These are phyloP conservation scores for Urocolius indicus DNA, from an alignment of 2,113 vertebrate species.

Conservation along the genomic window DNA sequence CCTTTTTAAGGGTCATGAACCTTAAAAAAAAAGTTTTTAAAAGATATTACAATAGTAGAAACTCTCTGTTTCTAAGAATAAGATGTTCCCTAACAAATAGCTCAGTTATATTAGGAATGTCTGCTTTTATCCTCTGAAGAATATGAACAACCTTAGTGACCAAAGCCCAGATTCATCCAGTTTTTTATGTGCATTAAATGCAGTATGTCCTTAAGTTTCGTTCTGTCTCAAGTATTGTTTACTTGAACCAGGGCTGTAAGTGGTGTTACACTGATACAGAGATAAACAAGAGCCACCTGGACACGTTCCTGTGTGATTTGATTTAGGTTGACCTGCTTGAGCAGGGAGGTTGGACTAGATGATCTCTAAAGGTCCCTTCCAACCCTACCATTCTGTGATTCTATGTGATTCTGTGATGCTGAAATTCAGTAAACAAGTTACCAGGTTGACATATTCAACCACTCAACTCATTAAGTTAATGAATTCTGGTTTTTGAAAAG, in stretches of 20 bases:
- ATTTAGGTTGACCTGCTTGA: too few relatives aligned
- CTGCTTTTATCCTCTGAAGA: background rate
- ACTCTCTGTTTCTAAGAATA: conserved; percentile 21
- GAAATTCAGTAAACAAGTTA: background rate
- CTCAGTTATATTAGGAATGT: background rate
- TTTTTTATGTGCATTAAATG: background rate
- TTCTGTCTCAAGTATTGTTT: background rate
- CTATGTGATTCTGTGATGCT: background rate
- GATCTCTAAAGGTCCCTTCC: too few relatives aligned
- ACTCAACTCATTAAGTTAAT: background rate
- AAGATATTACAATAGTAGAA: background rate
- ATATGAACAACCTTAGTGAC: background rate
- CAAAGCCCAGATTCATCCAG: background rate
- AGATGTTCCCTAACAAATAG: background rate
- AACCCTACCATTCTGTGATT: too few relatives aligned
- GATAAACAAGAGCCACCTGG: background rate
- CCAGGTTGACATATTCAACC: background rate
- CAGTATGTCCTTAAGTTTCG: background rate
- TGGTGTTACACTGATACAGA: background rate
- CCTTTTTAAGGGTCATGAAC: background rate
- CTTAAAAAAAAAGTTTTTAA: background rate
- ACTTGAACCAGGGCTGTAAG: background rate
- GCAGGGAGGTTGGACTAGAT: too few relatives aligned
- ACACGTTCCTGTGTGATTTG: too few relatives aligned
- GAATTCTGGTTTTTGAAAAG: background rate